These are phyloP conservation scores for Thalpophila matura DNA, from an alignment of 2,888 invertebrate genomes.

Conservation along the genomic window DNA sequence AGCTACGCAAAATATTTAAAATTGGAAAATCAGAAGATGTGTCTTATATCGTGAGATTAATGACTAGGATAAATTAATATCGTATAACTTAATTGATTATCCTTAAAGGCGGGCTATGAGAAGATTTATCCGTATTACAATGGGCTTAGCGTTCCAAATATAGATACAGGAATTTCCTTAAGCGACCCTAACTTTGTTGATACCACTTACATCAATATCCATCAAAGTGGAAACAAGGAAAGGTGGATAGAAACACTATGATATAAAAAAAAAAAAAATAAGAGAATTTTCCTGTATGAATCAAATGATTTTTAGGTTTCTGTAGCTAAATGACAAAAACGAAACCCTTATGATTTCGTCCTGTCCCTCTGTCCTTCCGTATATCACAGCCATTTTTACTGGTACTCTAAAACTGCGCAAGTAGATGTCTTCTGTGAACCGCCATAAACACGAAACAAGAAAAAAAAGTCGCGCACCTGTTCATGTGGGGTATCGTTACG, in stretches of 20 bases:
- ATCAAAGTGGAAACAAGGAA: constrained; percentile 21
- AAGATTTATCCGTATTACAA: constrained; percentile 24
- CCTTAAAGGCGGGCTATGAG: constrained; percentile 20
- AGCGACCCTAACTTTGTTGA: constrained; percentile 17
- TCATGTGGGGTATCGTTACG: too few relatives aligned
- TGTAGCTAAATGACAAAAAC: too few relatives aligned
- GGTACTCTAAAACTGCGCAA: too few relatives aligned
- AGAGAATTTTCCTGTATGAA: not conserved
- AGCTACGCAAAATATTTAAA: not conserved
- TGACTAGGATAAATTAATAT: constrained; percentile 46
- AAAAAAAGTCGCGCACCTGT: too few relatives aligned
- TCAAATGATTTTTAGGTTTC: too few relatives aligned
- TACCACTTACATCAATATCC: constrained; percentile 14
- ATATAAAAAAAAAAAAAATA: constrained; percentile 1
- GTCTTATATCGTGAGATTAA: constrained; percentile 40
- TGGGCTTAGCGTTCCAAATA: constrained; percentile 21
- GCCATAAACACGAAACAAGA: too few relatives aligned
- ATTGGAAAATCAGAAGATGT: constrained; percentile 6
- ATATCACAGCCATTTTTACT: too few relatives aligned
- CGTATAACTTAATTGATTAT: constrained; percentile 51
- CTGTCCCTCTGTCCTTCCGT: too few relatives aligned
- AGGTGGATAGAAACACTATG: constrained; percentile 8
- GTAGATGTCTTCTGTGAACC: too few relatives aligned
- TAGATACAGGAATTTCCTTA: constrained; percentile 3
- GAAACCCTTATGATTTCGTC: too few relatives aligned